phyloP scores from a whole-genome alignment of 1,140 invertebrate genomes.

The Aplysia californica region DNA sequence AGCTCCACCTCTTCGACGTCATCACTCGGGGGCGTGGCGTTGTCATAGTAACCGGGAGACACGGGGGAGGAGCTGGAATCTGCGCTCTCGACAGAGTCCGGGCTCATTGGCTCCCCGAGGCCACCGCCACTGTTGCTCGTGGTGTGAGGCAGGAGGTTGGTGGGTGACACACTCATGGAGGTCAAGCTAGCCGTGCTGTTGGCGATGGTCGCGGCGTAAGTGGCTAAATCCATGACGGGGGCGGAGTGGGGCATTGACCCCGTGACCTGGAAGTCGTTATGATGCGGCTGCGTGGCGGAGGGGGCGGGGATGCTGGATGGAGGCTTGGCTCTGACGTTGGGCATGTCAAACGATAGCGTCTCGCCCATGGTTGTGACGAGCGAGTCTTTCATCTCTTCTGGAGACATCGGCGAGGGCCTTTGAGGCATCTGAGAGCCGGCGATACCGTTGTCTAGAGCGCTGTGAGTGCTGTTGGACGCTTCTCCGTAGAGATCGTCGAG shows the following conservation, averaged over 20 bases:
- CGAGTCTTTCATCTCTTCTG: slow-evolving; percentile 49
- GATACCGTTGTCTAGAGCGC: slow-evolving; percentile 32
- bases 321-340: slow-evolving; percentile 26
- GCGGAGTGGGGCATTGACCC: slow-evolving; percentile 39
- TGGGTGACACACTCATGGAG: slow-evolving; percentile 64
- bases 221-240: slow-evolving; percentile 61
- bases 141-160: slow-evolving; percentile 47
- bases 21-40: slow-evolving; percentile 35
- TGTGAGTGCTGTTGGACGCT: neutral
- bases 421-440: slow-evolving; percentile 33
- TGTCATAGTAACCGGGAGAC: slow-evolving; percentile 57
- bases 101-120: slow-evolving; percentile 46
- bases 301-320: slow-evolving; percentile 2
- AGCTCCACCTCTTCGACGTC: slow-evolving; percentile 56
- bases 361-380: slow-evolving; percentile 43
- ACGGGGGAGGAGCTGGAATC: slow-evolving; percentile 54
- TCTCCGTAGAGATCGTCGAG: slow-evolving; percentile 46
- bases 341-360: slow-evolving; percentile 32
- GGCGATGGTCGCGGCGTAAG: slow-evolving; percentile 65
- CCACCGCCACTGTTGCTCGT: neutral
- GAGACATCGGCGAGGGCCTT: slow-evolving; percentile 49
- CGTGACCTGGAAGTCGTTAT: neutral
- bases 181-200: slow-evolving; percentile 65
- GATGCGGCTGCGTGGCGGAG: neutral
- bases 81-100: slow-evolving; percentile 47